Evolutionary conservation across 2,888 invertebrate genomes (phyloP).

Genomic region (Caenorhabditis sp.): DNA sequence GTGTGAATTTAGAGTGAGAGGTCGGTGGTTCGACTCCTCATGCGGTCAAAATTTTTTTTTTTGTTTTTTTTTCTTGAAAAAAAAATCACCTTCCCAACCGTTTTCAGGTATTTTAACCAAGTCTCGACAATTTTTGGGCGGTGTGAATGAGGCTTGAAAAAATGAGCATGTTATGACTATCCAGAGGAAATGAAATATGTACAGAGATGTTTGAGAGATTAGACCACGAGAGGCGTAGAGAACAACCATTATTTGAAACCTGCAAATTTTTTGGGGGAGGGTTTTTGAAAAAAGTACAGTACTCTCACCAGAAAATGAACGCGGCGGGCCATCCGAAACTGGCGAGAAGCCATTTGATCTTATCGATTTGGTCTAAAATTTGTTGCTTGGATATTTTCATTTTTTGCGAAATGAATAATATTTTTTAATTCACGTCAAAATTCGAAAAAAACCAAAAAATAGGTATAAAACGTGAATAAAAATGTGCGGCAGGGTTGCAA

Average conservation of each 20-base stretch:
- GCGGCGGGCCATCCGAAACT: constrained; percentile 32
- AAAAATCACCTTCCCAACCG: constrained; percentile 2
- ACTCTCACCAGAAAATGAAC: constrained; percentile 23
- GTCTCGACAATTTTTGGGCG: constrained; percentile 8
- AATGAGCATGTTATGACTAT: constrained; percentile 45
- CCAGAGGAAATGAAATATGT: constrained; percentile 40
- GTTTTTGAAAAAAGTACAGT: neutral
- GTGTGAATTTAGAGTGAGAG: no score
- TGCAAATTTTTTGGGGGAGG: neutral
- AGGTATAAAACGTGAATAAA: no score
- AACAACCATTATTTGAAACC: constrained; percentile 37
- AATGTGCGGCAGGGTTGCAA: no score
- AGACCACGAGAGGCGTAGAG: constrained; percentile 15
- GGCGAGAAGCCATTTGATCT: constrained; percentile 19
- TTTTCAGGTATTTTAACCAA: neutral
- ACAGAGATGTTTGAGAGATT: constrained; percentile 12
- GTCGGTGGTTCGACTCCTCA: no score
- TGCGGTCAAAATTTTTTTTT: no score
- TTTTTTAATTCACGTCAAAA: no score
- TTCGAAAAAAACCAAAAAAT: no score
- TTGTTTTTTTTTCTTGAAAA: no score
- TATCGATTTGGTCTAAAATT: neutral
- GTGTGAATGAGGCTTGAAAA: constrained; percentile 38
- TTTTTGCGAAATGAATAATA: neutral
- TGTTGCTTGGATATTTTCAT: neutral